Evolutionary conservation across 2,797 vertebrate species (phyloP).

Genomic region (Octomys mimax): DNA sequence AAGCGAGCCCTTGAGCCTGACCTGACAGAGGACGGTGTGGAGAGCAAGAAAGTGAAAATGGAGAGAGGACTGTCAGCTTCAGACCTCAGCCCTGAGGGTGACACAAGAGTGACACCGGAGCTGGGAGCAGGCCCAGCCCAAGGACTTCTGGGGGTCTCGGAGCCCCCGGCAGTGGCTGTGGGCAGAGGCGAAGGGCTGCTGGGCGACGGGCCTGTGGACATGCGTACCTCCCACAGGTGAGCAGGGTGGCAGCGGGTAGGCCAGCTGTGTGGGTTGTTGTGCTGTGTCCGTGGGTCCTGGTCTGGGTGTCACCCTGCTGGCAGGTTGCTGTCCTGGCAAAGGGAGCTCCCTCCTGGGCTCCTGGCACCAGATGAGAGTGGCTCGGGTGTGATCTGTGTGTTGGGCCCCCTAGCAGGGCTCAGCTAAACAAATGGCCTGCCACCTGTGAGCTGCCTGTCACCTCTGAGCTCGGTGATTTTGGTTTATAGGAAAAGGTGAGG

Average conservation of each 20-base stretch:
- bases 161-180: slow-evolving; percentile 93
- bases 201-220: slow-evolving; percentile 96
- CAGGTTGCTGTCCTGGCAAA: neutral
- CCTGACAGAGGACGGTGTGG: slow-evolving; percentile 89
- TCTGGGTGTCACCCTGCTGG: fast-evolving
- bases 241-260: neutral
- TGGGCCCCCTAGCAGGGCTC: neutral
- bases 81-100: slow-evolving; percentile 84
- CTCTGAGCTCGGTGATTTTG: neutral
- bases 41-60: slow-evolving; percentile 94
- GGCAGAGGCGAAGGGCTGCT: slow-evolving; percentile 95
- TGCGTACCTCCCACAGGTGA: slow-evolving; percentile 98
- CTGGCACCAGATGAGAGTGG: neutral
- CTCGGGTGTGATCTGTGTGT: neutral
- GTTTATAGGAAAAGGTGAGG: neutral
- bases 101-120: slow-evolving; percentile 86
- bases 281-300: neutral
- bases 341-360: neutral
- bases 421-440: neutral
- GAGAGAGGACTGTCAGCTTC: slow-evolving; percentile 89
- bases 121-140: slow-evolving; percentile 85
- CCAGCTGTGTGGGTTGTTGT: neutral
- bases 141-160: slow-evolving; percentile 91
- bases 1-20: slow-evolving; percentile 96
- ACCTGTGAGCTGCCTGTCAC: neutral